Conservation (phyloP, 2,113 vertebrate genomes). For the Mesocricetus auratus region DNA sequence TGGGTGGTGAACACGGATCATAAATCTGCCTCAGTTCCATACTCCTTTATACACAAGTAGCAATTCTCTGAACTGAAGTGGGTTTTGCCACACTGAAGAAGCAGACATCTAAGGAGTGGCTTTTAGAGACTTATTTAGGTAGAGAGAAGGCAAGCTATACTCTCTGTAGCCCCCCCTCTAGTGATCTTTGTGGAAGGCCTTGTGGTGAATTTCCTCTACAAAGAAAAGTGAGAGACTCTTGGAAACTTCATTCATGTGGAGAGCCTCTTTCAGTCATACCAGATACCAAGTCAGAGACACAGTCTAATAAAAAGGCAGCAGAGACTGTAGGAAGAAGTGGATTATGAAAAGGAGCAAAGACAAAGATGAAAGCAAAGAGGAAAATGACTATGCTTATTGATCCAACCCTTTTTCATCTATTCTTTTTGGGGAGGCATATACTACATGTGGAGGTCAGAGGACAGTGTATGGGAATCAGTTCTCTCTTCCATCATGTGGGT, state of each 20-base stretch:
- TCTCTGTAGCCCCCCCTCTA: background rate
- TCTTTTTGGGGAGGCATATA: background rate
- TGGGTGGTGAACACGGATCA: conserved; percentile 2
- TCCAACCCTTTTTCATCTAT: background rate
- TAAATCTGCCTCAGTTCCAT: conserved; percentile 26
- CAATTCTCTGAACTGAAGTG: conserved; percentile 31
- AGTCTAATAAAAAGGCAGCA: background rate
- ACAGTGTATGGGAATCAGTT: too few species aligned
- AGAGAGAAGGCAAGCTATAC: background rate
- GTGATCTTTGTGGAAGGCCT: background rate
- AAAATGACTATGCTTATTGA: background rate
- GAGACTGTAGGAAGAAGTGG: background rate
- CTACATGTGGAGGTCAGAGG: background rate
- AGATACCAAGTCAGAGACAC: background rate
- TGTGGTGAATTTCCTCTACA: conserved; percentile 13
- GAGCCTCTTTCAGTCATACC: background rate
- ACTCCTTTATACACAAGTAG: background rate
- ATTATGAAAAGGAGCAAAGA: background rate
- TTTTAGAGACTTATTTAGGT: conserved; percentile 25
- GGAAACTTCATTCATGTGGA: background rate
- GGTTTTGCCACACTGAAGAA: conserved; percentile 46
- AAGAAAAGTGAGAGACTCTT: background rate
- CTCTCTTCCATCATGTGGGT: background rate
- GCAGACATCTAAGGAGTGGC: background rate
- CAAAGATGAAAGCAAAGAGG: background rate